Base-by-base conservation (phyloP, 2,797 vertebrate genomes). In the Nothura maculosa region DNA sequence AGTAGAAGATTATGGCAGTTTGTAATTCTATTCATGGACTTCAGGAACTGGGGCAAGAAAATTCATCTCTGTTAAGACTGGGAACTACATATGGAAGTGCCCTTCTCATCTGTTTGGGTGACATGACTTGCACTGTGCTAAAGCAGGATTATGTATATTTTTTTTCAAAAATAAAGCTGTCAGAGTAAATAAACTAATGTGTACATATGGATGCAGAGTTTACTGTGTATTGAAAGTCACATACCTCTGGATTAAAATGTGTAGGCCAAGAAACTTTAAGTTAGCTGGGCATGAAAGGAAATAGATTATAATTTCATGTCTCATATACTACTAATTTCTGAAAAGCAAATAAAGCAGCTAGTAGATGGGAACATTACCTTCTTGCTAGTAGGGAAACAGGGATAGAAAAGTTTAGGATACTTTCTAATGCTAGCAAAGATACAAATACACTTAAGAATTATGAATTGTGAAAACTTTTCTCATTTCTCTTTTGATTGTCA, bases 351-450 rank as follows among this genome's bases (percentile, higher is more conserved):
- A 94, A 89, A 96, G 57, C 96, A 96, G 84, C 63, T 96, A 94
- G 87, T 80, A 87, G 89, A 30, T 75, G 85, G 75, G 52, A n/a
- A 79, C 36, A 50, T 93, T 94, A 27, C 20, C 28, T 14, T 87
- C 85, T 75, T 85, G 73, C 16, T 84, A 96, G 94, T 94, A 96
- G 94, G 94, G 93, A 96, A 96, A 75, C 36, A 74, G 42, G 83
- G 55, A n/a, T 52, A 42, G 4, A 52, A 60, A 63, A 36, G 28
- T 58, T 81, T 58, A 67, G 57, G 32, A 64, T 2, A 4, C 14
- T 67, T 90, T 58, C 88, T 79, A 80, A 64, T 42, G 48, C 34
- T 76, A 70, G 78, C 7, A 81, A 50, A 93, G 18, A 27, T 48
- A 22, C 13, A 43, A 69, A 40, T 79, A 40, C 28, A 30, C 24